Evolutionary conservation across 2,888 invertebrate genomes (phyloP).

Genomic region (Rhagonycha fulva): DNA sequence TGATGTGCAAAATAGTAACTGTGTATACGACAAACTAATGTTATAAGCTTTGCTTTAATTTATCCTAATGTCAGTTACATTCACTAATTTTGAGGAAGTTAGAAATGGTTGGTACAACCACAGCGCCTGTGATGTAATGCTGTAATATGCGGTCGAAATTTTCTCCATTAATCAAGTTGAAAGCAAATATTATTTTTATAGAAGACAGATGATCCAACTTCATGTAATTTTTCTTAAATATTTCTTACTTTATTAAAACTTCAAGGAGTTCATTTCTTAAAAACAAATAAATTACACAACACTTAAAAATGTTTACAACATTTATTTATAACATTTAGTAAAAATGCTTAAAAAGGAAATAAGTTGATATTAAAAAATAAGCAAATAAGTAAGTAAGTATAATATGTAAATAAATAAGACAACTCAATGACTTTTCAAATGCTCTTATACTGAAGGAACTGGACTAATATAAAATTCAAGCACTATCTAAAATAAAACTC

Average conservation of each 20-base stretch:
- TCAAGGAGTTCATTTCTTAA: background rate
- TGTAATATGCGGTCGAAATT: conserved; percentile 12
- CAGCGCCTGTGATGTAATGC: conserved; percentile 4
- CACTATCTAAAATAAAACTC: no score
- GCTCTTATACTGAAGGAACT: no score
- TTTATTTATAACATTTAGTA: background rate
- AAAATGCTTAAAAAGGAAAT: background rate
- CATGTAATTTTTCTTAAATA: conserved; percentile 14
- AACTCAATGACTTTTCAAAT: no score
- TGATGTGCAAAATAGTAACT: background rate
- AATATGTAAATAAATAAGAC: no score
- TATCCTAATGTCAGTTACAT: conserved; percentile 11
- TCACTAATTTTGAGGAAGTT: conserved; percentile 9
- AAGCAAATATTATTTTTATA: conserved; percentile 8
- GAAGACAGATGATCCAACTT: conserved; percentile 8
- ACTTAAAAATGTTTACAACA: background rate
- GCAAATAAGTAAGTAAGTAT: no score
- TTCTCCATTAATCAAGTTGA: conserved; percentile 12
- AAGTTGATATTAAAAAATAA: background rate
- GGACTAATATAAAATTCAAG: no score
- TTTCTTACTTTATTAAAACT: background rate
- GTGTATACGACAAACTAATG: background rate
- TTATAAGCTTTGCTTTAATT: conserved; percentile 7
- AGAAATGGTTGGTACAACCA: background rate
- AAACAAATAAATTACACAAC: background rate